Conservation (phyloP, 2,113 vertebrate genomes). For the Neogobius melanostomus region DNA sequence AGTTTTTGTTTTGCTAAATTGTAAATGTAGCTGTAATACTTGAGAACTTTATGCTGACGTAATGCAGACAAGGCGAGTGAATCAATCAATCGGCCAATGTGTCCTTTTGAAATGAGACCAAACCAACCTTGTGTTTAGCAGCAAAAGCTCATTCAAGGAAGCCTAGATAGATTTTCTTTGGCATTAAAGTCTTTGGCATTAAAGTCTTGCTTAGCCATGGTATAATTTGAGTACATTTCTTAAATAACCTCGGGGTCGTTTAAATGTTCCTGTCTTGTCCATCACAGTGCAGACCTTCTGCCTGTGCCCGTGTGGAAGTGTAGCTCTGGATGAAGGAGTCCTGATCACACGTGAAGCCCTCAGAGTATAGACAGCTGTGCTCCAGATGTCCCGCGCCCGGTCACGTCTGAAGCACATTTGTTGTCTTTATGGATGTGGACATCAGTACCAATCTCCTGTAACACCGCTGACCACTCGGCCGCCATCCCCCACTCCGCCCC, state of each 20-base stretch:
- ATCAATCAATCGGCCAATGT: too few species aligned
- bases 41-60: too few species aligned
- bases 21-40: too few species aligned
- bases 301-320: slow-evolving; percentile 35
- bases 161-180: background rate
- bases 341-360: slow-evolving; percentile 54
- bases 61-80: too few species aligned
- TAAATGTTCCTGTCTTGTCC: slow-evolving; percentile 5
- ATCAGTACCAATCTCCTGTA: slow-evolving; percentile 43
- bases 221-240: background rate
- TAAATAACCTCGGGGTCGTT: background rate
- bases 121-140: background rate
- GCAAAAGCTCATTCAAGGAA: background rate
- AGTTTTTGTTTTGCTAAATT: too few species aligned
- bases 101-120: too few species aligned
- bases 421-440: slow-evolving; percentile 63
- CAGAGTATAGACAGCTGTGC: slow-evolving; percentile 61
- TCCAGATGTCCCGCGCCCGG: slow-evolving; percentile 63
- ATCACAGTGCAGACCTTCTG: background rate
- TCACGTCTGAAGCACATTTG: slow-evolving; percentile 69
- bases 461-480: slow-evolving; percentile 36
- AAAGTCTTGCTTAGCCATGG: background rate
- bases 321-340: slow-evolving; percentile 37
- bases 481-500: slow-evolving; percentile 28
- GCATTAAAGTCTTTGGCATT: background rate